Evolutionary conservation across 1,140 invertebrate species (phyloP), one percentile per base, ranked within the genome.

Genomic region (Chymomyza costata): DNA sequence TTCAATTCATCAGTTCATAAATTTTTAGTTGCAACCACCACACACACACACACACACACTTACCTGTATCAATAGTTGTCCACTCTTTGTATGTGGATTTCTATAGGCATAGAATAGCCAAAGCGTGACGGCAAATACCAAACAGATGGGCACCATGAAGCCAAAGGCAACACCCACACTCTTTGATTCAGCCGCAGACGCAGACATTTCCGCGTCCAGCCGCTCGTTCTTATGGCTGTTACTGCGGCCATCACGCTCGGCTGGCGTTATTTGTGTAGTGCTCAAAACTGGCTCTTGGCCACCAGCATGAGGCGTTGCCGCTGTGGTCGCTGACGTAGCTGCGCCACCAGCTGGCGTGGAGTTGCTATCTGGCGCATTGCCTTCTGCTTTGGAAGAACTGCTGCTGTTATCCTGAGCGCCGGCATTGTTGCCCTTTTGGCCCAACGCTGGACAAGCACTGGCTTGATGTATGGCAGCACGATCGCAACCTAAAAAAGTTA

Each of bases 31-130:
- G n/a, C n/a, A n/a, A n/a, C 8, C 21, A 8, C 8, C 21, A 8
- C 21, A 25, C n/a, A n/a, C n/a, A n/a, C n/a, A n/a, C n/a, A n/a
- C n/a, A n/a, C n/a, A n/a, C 21, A 3, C 38, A 47, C 65, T 90
- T 87, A 98, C 97, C 90, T 95, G 95, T 68, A 99, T 99, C 31
- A 99, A 90, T 71, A 98, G 91, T 86, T 99, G 96, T 53, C 98
- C 98, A 55, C 96, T 97, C 15, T 93, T 89, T 8, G 95, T 94
- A 80, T 98, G 96, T 6, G 97, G 98, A 87, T 97, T 95, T 61
- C 93, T 91, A 86, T 98, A 99, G 11, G 97, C 98, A 85, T 99
- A 99, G 10, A 93, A 87, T 3, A 93, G 86, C 96, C 96, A 98
- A 10, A 90, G 88, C 15, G 87, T 89, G 6, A 92, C 61, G 34